Base-by-base conservation (phyloP, 2,113 vertebrate species). In the Phainopepla nitens region DNA sequence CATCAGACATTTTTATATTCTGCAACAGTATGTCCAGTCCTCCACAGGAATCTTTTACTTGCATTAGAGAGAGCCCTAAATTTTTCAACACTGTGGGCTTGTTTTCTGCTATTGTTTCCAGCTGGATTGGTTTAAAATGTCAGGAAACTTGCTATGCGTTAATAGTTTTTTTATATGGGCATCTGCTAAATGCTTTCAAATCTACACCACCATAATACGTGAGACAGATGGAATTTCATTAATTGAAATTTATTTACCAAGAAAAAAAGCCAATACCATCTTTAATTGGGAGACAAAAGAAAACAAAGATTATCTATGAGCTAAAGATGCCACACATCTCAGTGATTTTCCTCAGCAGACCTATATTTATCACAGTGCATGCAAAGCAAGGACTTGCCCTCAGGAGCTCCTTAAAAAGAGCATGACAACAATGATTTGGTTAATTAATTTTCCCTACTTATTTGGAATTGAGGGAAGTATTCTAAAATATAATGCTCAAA, bases 231-330 rank as follows among this genome's bases (percentile, higher is more conserved):
- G 73, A 93, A 94, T 92, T 85, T 82, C 93, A 96, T 91, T 91
- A 96, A 96, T 93, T 90, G 85, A 96, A 90, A 95, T 96, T 92
- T 96, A 96, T 96, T 94, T 94, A 92, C 81, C 27, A 80, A 82
- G 80, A 56, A 87, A 93, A 78, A 94, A 87, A 56, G 9, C 4
- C 35, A 79, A 17, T 54, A 83, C 27, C 61, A 62, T 35, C 53
- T 80, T 72, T 89, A 95, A 95, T 21, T 75, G 66, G 60, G 28
- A 93, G 64, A 86, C 58, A 90, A 93, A 97, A 51, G 69, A 65
- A 96, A 96, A 93, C 86, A 95, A 72, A 94, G 70, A 87, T 80
- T 84, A 95, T 95, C 68, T 89, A 82, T 54, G 76, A 96, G 49
- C 79, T 83, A 93, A 89, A 94, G 79, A 81, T 87, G 69, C 21